A percentile compares a stretch with the other conserved stretches of the same genome.
Conservation (phyloP, 2,113 vertebrate species). For the Semicossyphus pulcher region DNA sequence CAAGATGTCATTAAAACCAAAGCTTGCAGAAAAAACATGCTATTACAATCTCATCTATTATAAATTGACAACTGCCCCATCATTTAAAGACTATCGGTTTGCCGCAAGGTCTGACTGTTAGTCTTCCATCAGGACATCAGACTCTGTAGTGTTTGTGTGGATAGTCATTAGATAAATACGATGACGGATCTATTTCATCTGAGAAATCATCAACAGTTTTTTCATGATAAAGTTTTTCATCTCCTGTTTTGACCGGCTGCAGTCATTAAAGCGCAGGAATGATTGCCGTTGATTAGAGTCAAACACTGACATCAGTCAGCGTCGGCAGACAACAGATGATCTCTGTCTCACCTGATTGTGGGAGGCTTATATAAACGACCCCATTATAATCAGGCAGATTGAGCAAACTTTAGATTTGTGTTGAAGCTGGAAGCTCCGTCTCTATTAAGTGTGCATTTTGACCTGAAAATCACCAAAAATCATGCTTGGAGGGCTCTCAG, state of each 20-base stretch:
- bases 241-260: neutral
- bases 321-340: conserved; percentile 46
- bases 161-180: conserved; percentile 28
- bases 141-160: conserved; percentile 35
- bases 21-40: conserved; percentile 25
- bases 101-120: conserved; percentile 27
- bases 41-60: conserved; percentile 53
- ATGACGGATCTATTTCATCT: conserved; percentile 30
- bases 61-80: conserved; percentile 45
- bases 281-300: conserved; percentile 51
- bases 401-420: conserved; percentile 58
- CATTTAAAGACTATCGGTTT: conserved; percentile 48
- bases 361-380: conserved; percentile 50
- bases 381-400: conserved; percentile 59
- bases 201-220: conserved; percentile 10
- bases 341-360: conserved; percentile 57
- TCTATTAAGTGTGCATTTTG: conserved; percentile 60
- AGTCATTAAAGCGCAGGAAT: conserved; percentile 33
- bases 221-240: conserved; percentile 19
- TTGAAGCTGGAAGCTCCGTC: conserved; percentile 42
- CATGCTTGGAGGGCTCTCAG: conserved; percentile 57
- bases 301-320: conserved; percentile 25
- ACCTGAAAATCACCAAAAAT: conserved; percentile 69
- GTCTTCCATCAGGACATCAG: conserved; percentile 44
- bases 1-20: conserved; percentile 53